Evolutionary conservation across 2,113 vertebrate genomes (phyloP).

Genomic region (Pithys albifrons): DNA sequence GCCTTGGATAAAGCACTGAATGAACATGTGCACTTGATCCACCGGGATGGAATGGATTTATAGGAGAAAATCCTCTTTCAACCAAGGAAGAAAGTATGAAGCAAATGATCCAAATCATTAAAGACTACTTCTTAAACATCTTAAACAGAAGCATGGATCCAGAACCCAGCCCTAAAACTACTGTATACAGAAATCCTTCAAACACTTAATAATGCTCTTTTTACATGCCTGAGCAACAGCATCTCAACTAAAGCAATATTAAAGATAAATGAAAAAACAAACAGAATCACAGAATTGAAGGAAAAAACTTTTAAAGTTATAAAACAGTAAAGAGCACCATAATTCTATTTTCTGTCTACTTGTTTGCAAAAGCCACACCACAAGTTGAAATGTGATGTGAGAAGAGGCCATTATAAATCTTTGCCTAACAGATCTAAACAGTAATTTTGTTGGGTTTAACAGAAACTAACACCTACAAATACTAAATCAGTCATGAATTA

Average conservation of each 20-base stretch:
- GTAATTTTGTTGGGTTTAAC: background rate
- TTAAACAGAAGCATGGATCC: background rate
- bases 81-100: background rate
- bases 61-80: background rate
- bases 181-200: background rate
- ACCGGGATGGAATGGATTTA: background rate
- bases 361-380: background rate
- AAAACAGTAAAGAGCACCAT: accelerated
- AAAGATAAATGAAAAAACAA: background rate
- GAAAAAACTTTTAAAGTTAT: background rate
- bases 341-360: background rate
- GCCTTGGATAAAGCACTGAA: background rate
- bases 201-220: background rate
- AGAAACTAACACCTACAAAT: background rate
- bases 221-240: background rate
- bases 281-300: background rate
- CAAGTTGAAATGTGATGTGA: background rate
- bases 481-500: background rate
- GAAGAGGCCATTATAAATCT: background rate
- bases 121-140: background rate
- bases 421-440: background rate
- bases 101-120: background rate
- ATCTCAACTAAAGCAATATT: background rate
- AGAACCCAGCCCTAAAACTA: background rate
- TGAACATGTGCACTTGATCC: accelerated